Percentiles rank a stretch among this genome's conserved stretches.
phyloP scores from a whole-genome alignment of 2,888 invertebrate genomes.

The Cremastobaeus sp. region DNA sequence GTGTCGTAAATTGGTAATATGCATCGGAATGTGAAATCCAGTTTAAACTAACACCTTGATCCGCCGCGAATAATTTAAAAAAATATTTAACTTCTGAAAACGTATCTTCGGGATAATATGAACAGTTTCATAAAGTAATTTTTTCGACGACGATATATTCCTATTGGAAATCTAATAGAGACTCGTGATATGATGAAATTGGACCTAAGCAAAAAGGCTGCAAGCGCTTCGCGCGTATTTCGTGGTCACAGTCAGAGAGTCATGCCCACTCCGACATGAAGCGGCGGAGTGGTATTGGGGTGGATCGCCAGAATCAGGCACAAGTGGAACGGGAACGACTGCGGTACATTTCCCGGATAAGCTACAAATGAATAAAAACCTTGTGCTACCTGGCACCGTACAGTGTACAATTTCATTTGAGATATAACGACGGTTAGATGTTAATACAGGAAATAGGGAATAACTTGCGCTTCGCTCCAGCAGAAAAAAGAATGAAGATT shows the following conservation, averaged over 20 bases:
- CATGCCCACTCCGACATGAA: slow-evolving; percentile 29
- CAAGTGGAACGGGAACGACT: slow-evolving; percentile 54
- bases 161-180: slow-evolving; percentile 56
- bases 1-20: too few relatives aligned
- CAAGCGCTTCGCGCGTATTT: slow-evolving; percentile 54
- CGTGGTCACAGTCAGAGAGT: slow-evolving; percentile 51
- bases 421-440: slow-evolving; percentile 33
- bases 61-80: background rate
- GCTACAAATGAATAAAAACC: slow-evolving; percentile 65
- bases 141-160: slow-evolving; percentile 29
- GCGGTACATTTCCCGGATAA: slow-evolving; percentile 67
- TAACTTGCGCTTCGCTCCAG: slow-evolving; percentile 19
- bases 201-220: slow-evolving; percentile 57
- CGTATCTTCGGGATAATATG: background rate
- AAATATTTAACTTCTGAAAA: slow-evolving; percentile 1
- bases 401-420: slow-evolving; percentile 46
- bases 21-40: too few relatives aligned
- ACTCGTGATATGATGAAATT: slow-evolving; percentile 61
- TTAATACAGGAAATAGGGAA: slow-evolving; percentile 36
- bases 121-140: slow-evolving; percentile 9
- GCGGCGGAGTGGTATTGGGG: slow-evolving; percentile 45
- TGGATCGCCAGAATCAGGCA: slow-evolving; percentile 52
- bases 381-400: slow-evolving; percentile 40
- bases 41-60: background rate
- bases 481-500: slow-evolving; percentile 8